A percentile compares a stretch with the other conserved stretches of the same genome.
Evolutionary conservation across 2,113 vertebrate species (phyloP).

Genomic region (Phalacrocorax carbo): DNA sequence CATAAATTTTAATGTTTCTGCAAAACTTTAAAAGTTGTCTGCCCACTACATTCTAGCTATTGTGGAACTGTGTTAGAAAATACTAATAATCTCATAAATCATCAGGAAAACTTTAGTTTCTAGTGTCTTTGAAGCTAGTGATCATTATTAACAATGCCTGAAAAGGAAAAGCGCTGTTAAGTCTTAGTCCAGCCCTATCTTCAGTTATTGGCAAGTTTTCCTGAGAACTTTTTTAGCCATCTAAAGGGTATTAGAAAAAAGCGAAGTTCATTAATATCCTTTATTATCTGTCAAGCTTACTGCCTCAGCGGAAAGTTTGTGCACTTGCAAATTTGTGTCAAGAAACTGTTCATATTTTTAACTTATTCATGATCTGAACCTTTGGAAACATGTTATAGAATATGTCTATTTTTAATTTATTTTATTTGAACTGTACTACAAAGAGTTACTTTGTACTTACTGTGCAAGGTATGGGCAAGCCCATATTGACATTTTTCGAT

Average conservation of each 20-base stretch:
- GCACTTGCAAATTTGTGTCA: neutral
- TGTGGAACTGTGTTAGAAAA: neutral
- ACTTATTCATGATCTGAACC: neutral
- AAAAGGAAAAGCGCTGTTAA: neutral
- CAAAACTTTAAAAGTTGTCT: neutral
- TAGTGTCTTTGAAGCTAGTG: neutral
- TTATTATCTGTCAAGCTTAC: neutral
- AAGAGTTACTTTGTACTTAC: neutral
- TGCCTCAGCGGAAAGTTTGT: neutral
- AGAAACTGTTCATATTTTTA: neutral
- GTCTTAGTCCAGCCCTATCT: neutral
- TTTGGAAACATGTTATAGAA: neutral
- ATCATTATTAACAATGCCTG: neutral
- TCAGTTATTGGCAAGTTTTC: neutral
- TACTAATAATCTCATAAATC: neutral
- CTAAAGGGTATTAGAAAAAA: neutral
- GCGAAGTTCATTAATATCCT: neutral
- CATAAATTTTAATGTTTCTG: neutral
- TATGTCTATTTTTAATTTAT: neutral
- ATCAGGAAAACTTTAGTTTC: neutral
- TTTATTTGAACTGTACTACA: neutral
- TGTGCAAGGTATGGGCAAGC: neutral
- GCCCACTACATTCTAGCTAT: neutral
- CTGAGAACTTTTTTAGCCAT: neutral
- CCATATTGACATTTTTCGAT: neutral